Evolutionary conservation across 1,140 invertebrate genomes (phyloP).

Genomic region (Parasteatoda tepidariorum): DNA sequence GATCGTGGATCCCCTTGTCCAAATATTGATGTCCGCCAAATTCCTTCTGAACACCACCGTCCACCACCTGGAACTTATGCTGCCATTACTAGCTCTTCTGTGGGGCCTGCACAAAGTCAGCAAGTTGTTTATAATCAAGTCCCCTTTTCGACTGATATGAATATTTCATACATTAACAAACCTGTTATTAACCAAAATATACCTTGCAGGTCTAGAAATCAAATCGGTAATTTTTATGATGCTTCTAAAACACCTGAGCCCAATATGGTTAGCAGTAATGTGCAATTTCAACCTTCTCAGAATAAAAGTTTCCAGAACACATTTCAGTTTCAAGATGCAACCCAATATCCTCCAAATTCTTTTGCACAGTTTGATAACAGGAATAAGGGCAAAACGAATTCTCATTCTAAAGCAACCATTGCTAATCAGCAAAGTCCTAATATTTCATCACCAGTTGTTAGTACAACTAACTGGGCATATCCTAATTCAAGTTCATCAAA

Average conservation of each 20-base stretch:
- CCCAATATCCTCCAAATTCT: slow-evolving; percentile 24
- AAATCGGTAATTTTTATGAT: slow-evolving; percentile 31
- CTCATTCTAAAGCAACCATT: neutral
- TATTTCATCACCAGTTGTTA: neutral
- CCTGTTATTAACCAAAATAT: slow-evolving; percentile 17
- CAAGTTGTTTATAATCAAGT: neutral
- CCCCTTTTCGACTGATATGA: slow-evolving; percentile 28
- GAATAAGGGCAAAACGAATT: slow-evolving; percentile 10
- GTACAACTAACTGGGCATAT: neutral
- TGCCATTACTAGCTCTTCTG: slow-evolving; percentile 37
- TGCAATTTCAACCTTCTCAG: slow-evolving; percentile 5
- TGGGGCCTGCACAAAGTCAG: slow-evolving; percentile 19
- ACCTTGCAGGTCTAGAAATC: slow-evolving; percentile 15
- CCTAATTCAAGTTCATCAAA: neutral
- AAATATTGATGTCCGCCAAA: slow-evolving; percentile 72
- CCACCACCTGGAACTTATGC: slow-evolving; percentile 64
- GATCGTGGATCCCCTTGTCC: slow-evolving; percentile 70
- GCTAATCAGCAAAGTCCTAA: neutral
- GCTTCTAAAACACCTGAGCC: slow-evolving; percentile 32
- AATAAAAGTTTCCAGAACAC: slow-evolving; percentile 42
- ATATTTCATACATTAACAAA: slow-evolving; percentile 22
- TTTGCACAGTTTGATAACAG: slow-evolving; percentile 9
- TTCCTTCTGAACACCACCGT: slow-evolving; percentile 68
- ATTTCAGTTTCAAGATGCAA: slow-evolving; percentile 38
- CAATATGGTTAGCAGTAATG: slow-evolving; percentile 12